Evolutionary conservation across 2,797 vertebrate genomes (phyloP).

Genomic region (Arctocebus calabarensis): DNA sequence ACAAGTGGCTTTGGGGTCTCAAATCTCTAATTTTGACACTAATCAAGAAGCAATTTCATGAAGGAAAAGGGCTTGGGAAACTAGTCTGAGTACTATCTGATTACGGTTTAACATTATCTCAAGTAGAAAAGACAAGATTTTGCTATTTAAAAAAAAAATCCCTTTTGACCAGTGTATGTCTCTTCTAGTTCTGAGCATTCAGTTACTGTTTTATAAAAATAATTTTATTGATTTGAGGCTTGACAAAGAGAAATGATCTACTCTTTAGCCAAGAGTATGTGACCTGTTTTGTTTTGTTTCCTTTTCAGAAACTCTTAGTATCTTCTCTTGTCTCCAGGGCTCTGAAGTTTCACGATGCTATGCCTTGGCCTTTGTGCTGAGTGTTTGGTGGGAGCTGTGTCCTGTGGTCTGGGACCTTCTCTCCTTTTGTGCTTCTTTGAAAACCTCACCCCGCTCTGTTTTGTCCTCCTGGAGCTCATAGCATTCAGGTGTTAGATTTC

Average conservation of each 20-base stretch:
- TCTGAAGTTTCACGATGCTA: conserved; percentile 1
- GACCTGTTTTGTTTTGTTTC: not conserved
- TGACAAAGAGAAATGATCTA: conserved; percentile 63
- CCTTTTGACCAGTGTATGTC: conserved; percentile 59
- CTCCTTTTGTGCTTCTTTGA: not conserved
- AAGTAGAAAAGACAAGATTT: conserved; percentile 56
- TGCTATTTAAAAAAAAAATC: not conserved
- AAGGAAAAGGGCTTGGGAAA: conserved; percentile 16
- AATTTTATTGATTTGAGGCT: conserved; percentile 62
- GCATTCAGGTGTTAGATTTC: conserved; percentile 10
- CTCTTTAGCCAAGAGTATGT: conserved; percentile 37
- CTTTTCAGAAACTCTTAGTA: not conserved
- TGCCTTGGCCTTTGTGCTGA: not conserved
- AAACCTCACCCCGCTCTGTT: not conserved
- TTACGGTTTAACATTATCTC: conserved; percentile 55
- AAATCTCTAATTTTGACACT: not conserved
- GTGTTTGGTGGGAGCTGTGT: not conserved
- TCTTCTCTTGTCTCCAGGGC: not conserved
- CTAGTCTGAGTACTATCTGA: conserved; percentile 35
- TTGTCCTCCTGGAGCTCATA: not conserved
- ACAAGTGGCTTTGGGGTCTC: not conserved
- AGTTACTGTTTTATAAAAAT: conserved; percentile 56
- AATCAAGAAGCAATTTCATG: not conserved
- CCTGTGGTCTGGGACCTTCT: not conserved
- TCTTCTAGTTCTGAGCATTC: conserved; percentile 61